Evolutionary conservation across 2,797 vertebrate species (phyloP), one percentile per base, ranked within the genome.

Genomic region (Vespertilio murinus): DNA sequence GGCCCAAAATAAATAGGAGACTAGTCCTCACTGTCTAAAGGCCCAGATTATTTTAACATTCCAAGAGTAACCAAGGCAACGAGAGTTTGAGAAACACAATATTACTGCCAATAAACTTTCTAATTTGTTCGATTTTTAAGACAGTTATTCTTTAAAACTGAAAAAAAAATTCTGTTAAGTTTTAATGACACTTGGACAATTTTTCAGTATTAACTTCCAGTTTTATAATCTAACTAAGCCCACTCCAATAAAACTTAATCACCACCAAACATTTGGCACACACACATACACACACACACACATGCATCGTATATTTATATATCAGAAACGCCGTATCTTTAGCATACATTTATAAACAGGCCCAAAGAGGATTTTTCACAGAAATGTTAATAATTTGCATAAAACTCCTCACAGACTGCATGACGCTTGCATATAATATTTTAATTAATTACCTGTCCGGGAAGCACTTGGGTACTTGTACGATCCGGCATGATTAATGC

Each of bases 61-160:
- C 78, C 38, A 42, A 73, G 81, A 88, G 96, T 97, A 96, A 96
- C 96, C 92, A 97, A 95, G 95, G 93, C 92, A 96, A 97, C 93
- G 30, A 92, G 71, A 95, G 40, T 95, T 95, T 91, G 90, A 94
- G 78, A 84, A 92, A 96, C 42, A 91, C n/a, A 91, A 61, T 73
- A 81, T 96, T 70, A 88, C 78, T 95, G 95, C 87, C 96, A 97
- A 93, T 94, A 93, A 96, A 90, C 78, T 96, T 97, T 92, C 74
- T 54, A 28, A 97, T 94, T 92, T 90, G 90, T 94, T 95, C 56
- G 25, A 93, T 97, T 96, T 10, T 95, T 92, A 94, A 90, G 38
- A 91, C 40, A 91, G 86, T 91, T 85, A 88, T 85, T 95, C 84
- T 93, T 81, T 73, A 75, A 74, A 96, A 85, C 52, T 84, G n/a